Base-by-base conservation (phyloP, 2,113 vertebrate genomes). In the Scomber japonicus region DNA sequence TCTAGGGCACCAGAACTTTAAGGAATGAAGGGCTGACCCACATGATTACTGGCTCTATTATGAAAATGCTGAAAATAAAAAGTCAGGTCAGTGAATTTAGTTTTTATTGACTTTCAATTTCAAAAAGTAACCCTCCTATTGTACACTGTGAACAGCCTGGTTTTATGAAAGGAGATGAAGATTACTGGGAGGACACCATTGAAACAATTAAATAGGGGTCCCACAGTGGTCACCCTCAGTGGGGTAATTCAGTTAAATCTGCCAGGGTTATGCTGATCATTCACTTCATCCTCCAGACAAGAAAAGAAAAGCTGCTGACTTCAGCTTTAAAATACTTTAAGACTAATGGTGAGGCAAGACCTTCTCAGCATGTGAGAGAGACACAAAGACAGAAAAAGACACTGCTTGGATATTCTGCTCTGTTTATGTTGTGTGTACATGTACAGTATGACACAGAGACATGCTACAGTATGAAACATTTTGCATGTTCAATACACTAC, bases 261-360 rank as follows among this genome's bases (percentile, higher is more conserved):
- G 35, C 45, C 53, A 1, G 48, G 9, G 46, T 62, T 78, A 45
- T 6, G 71, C 78, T 78, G 87, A 88, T 78, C 27, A 2, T 70
- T 82, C 65, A 65, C 83, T 70, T 86, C 57, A 45, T 73, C 48
- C 48, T 48, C 44, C 49, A 62, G 68, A 75, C 2, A n/a, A 65
- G 51, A 45, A 78, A n/a, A 65, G 51, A 40, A 78, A 86, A 84
- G 65, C 77, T 90, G 85, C 90, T 93, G 86, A 92, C 56, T 69
- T 71, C 27, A 72, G 89, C 82, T 17, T 55, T 49, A 68, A 68
- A 74, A 72, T 13, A 44, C 56, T 57, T 80, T 30, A 75, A 84
- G 76, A 59, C 69, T 80, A 75, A 73, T 46, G 14, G 15, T 35
- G n/a, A 71, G 55, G 57, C 50, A 40, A 67, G 74, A 62, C 71